Evolutionary conservation across 2,888 invertebrate genomes (phyloP), one percentile per base, ranked within the genome.

Genomic region (Xestia ashworthii): DNA sequence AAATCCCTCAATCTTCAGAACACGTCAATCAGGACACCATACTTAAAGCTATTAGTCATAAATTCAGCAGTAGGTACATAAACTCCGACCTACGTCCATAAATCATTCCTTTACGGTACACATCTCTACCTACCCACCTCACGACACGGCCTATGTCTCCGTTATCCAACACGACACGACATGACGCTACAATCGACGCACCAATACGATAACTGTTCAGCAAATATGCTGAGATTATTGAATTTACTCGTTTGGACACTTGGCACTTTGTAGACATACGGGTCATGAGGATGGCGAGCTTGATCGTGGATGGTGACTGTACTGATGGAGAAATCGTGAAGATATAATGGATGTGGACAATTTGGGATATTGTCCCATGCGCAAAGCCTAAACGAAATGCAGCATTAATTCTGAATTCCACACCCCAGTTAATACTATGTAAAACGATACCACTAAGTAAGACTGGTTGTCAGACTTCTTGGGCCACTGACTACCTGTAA

Each of bases 171-270:
- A 69, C 76, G 76, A 32, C 83, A 69, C 82, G 70, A 85, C 82
- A 68, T 22, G 70, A 67, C 74, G 64, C 55, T 62, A 83, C 85
- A 81, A 85, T 88, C 84, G 74, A 81, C 80, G 83, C 82, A 79
- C 74, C 76, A 76, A 74, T 73, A 69, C 64, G 90, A 80, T 90
- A 90, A 90, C 88, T 88, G 87, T 87, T 83, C 79, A 72, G 76
- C 87, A 89, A 90, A 90, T 73, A 90, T 14, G 65, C 75, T 67
- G 75, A 78, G 80, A 87, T 86, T 90, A 86, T 90, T 90, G 87
- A 89, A 88, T 86, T 85, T 90, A 86, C 88, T 89, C 53, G 78
- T 90, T 90, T 84, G 84, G 67, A 78, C 67, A 84, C 83, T 87
- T 89, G 81, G 85, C 89, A 84, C 81, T 46, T 81, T 9, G 9